Evolutionary conservation across 2,797 vertebrate genomes (phyloP), one percentile per base, ranked within the genome.

Genomic region (Cyprinella venusta): DNA sequence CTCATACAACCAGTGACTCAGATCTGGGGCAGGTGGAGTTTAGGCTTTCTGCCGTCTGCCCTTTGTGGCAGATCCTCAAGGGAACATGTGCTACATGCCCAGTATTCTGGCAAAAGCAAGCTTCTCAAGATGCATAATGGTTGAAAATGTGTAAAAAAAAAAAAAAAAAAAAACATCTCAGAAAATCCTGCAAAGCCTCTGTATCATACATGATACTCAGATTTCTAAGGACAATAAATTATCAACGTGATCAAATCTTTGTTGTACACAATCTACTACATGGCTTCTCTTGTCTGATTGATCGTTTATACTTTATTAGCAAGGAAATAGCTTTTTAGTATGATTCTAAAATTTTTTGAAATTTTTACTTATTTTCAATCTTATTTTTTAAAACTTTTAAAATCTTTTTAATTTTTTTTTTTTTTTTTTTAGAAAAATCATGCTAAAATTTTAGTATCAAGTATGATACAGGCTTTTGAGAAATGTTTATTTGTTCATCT

Each of bases 31-130:
- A 56, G 81, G 72, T 76, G 12, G 45, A 69, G 72, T 76, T 68
- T 69, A 76, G 81, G 63, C 36, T 12, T 69, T 77, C n/a, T 54
- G 16, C 16, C 36, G 52, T 69, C 48, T 76, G 64, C 15, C 10
- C 38, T 50, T 30, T 67, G 68, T 67, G 64, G 63, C 38, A 76
- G 21, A 76, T 54, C 70, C 61, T 76, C 63, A 40, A 52, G 69
- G 80, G 80, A 52, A 52, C 40, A 71, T 45, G 54, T 79, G 70
- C 26, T 67, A 79, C 71, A 78, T 78, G 48, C 50, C 72, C n/a
- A 81, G 21, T 74, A 18, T 68, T 82, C 72, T 76, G 52, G 24
- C 24, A 30, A 82, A 79, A 82, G 63, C 63, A 76, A 68, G 48
- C 21, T 15, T 81, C 59, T 64, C 42, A 74, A 21, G 30, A 48